Evolutionary conservation across 2,888 invertebrate genomes (phyloP), one percentile per base, ranked within the genome.

Genomic region (Drosophila borborema): DNA sequence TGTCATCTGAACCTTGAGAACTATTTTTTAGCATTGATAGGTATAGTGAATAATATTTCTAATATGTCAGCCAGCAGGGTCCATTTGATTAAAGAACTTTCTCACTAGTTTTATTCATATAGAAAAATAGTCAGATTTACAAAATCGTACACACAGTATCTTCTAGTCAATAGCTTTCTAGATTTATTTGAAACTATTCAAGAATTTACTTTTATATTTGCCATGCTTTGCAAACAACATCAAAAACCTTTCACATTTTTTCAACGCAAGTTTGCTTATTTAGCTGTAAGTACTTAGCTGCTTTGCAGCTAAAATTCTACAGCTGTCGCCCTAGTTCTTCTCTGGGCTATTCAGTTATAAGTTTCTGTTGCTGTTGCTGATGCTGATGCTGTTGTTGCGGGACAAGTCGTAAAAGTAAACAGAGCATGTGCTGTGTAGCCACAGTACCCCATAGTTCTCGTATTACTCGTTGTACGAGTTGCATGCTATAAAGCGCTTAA

Each of bases 401-500:
- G 71, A 66, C 74, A 82, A 80, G 86, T 88, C 85, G 82, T 85
- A 85, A 89, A 90, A 82, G 85, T 80, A 85, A 85, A 88, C 90
- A 90, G 88, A 80, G 73, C 89, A 88, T 85, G 88, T 85, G 90
- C 82, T 84, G 72, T 76, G 69, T 73, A 74, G 62, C 74, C 66
- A 40, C 71, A 48, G 64, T 36, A 40, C n/a, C 68, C 68, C 67
- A 58, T 49, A 20, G 71, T 70, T 49, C 48, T 70, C 71, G 41
- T 67, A 70, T 67, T 64, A 40, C 70, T 56, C 58, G 69, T 49
- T 51, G 75, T 60, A 64, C 65, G 59, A 67, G 79, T 69, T 72
- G 75, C 69, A 71, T 74, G 83, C 90, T 54, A 82, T 88, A 85
- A 90, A 85, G 80, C 89, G 90, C 90, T 86, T 86, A 90, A 86